These are phyloP conservation scores for Poecilobothrus nobilitatus DNA, from an alignment of 2,888 invertebrate species.

Conservation along the genomic window DNA sequence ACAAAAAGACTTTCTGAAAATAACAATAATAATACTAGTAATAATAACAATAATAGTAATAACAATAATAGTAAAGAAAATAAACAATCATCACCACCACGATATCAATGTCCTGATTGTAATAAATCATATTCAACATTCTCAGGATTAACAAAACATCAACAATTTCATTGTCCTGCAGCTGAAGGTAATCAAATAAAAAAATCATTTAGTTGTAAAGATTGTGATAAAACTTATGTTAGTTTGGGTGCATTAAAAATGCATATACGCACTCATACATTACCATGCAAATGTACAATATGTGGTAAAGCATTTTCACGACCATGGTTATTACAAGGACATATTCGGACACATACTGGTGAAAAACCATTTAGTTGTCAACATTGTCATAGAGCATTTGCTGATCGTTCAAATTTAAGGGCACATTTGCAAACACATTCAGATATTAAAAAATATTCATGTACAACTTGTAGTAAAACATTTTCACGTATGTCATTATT, in stretches of 20 bases:
- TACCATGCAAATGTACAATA: slow-evolving; percentile 92
- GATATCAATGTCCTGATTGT: slow-evolving; percentile 89
- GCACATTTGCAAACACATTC: slow-evolving; percentile 98
- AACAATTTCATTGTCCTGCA: slow-evolving; percentile 91
- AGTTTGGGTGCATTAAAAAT: slow-evolving; percentile 94
- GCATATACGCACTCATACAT: slow-evolving; percentile 96
- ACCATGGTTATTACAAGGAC: slow-evolving; percentile 95
- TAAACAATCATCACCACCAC: slow-evolving; percentile 46
- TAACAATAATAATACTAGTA: not conserved
- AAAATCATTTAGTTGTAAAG: slow-evolving; percentile 92
- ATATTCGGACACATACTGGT: slow-evolving; percentile 95
- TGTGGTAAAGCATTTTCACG: slow-evolving; percentile 97
- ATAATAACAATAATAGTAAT: slow-evolving; percentile 3
- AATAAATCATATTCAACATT: slow-evolving; percentile 93
- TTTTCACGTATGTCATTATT: slow-evolving; percentile 95
- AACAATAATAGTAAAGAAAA: slow-evolving; percentile 27
- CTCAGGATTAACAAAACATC: slow-evolving; percentile 92
- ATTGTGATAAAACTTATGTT: slow-evolving; percentile 92
- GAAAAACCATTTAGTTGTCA: slow-evolving; percentile 96
- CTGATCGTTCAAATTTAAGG: slow-evolving; percentile 90
- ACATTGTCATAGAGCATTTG: slow-evolving; percentile 92
- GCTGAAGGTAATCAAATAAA: slow-evolving; percentile 74
- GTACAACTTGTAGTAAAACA: slow-evolving; percentile 85
- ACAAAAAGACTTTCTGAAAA: not conserved
- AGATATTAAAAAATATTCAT: slow-evolving; percentile 95